phyloP scores from a whole-genome alignment of 1,140 invertebrate species.

The Bombus balteatus region DNA sequence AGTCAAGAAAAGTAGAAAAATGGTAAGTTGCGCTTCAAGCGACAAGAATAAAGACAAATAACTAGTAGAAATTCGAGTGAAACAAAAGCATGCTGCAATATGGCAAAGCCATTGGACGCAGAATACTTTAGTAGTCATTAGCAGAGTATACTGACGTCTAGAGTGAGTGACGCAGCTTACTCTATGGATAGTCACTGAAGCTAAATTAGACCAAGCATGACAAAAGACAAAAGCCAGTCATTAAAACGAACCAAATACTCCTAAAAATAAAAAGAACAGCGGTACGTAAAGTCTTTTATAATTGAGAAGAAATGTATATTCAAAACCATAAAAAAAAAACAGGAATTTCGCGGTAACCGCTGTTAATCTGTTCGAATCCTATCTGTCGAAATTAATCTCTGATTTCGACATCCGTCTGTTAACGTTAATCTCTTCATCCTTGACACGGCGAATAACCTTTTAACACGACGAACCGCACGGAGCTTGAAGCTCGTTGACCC shows the following conservation, averaged over 20 bases:
- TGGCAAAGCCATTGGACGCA: neutral
- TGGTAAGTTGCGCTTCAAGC: too few relatives aligned
- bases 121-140: constrained; percentile 1
- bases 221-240: neutral
- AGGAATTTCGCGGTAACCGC: neutral
- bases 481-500: constrained; percentile 45
- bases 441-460: constrained; percentile 61
- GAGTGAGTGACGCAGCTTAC: neutral
- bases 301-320: too few relatives aligned
- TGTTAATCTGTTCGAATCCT: constrained; percentile 8
- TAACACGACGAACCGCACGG: constrained; percentile 25
- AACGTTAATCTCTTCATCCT: constrained; percentile 56
- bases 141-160: neutral
- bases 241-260: neutral
- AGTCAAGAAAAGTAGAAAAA: neutral
- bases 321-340: neutral
- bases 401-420: constrained; percentile 52
- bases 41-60: neutral
- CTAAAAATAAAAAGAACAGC: neutral
- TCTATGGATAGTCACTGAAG: neutral
- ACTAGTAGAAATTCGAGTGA: neutral
- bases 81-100: neutral
- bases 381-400: constrained; percentile 34
- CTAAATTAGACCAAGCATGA: neutral
- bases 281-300: neutral